Evolutionary conservation across 1,140 invertebrate species (phyloP).

Genomic region (Zaprionus ghesquierei): DNA sequence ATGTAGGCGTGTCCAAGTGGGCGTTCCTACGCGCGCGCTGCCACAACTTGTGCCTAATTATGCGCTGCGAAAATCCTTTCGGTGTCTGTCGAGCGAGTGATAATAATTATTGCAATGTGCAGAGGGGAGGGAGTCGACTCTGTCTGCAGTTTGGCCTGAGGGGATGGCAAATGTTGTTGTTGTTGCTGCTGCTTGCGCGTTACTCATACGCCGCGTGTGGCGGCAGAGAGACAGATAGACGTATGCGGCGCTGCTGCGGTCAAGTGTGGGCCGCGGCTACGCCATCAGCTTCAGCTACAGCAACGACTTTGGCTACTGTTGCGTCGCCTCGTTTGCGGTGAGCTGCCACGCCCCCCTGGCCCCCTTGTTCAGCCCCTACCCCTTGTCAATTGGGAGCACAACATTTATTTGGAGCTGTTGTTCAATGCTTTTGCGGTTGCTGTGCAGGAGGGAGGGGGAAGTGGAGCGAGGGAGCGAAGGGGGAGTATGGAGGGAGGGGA

Average conservation of each 20-base stretch:
- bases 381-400: slow-evolving; percentile 31
- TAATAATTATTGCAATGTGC: slow-evolving; percentile 58
- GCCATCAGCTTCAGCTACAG: not conserved
- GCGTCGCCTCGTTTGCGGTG: slow-evolving; percentile 8
- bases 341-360: not conserved
- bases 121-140: not conserved
- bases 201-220: not conserved
- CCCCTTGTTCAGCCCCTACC: slow-evolving; percentile 7
- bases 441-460: not conserved
- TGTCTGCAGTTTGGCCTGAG: not conserved
- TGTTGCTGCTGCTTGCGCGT: not conserved
- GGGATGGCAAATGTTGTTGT: not conserved
- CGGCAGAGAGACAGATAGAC: not conserved
- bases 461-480: not conserved
- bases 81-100: slow-evolving; percentile 27
- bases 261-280: slow-evolving; percentile 54
- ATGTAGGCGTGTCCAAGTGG: slow-evolving; percentile 64
- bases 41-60: slow-evolving; percentile 50
- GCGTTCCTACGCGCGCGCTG: slow-evolving; percentile 16
- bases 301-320: slow-evolving; percentile 43
- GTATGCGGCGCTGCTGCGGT: slow-evolving; percentile 27
- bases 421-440: slow-evolving; percentile 27
- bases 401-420: slow-evolving; percentile 20
- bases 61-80: slow-evolving; percentile 45
- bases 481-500: not conserved